These are phyloP conservation scores for Ophiothrix spiculata DNA, from an alignment of 35 echinoderm and acorn worm genomes.

Conservation along the genomic window DNA sequence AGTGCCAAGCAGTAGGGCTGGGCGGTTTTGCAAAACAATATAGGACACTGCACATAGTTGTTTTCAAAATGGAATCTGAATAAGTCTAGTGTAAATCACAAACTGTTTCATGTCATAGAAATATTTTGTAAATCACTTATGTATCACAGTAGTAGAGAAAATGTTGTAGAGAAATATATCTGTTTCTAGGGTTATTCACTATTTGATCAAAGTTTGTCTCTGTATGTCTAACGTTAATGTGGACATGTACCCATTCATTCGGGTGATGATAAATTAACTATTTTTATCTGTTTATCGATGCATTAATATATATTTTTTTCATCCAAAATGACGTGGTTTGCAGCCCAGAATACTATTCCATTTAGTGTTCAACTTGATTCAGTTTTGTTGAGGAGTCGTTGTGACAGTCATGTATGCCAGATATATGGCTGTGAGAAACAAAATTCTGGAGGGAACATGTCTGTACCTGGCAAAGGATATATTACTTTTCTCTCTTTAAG, in stretches of 20 bases:
- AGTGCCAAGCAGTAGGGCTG: neutral
- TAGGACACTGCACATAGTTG: neutral
- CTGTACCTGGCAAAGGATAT: too few species aligned
- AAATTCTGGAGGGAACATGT: too few species aligned
- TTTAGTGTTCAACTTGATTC: neutral
- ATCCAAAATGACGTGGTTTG: neutral
- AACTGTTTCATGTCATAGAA: neutral
- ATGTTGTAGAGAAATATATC: too few species aligned
- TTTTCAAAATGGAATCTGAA: neutral
- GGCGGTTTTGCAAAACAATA: neutral
- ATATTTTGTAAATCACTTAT: neutral
- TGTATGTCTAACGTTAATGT: neutral
- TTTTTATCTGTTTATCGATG: neutral
- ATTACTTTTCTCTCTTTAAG: too few species aligned
- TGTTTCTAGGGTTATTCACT: too few species aligned
- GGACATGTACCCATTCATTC: neutral
- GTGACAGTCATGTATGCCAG: too few species aligned
- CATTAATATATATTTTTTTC: neutral
- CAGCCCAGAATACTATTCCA: neutral
- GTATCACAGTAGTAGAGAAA: too few species aligned
- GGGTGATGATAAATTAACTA: neutral
- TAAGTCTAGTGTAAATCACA: neutral
- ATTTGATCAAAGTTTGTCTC: neutral
- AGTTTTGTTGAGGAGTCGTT: neutral
- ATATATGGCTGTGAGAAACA: too few species aligned